Base-by-base conservation (phyloP, 23 tunicate species). In the Pegea sp. region DNA sequence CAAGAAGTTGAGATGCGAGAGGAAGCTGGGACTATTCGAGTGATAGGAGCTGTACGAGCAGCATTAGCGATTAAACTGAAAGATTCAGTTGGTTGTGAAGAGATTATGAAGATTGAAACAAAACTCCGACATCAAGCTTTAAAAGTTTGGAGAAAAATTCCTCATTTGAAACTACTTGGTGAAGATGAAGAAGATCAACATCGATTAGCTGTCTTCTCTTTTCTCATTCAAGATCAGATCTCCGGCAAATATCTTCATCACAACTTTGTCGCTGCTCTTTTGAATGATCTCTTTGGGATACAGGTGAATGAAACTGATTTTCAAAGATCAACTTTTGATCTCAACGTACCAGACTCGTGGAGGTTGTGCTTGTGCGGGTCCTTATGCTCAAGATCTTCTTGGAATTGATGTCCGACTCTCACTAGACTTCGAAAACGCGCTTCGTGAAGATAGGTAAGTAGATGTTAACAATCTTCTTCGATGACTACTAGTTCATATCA, bases 331-430 rank as follows among this genome's bases (percentile, higher is more conserved):
- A 50, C 19, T 6, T 13, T 26, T 0, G 18, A 29, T 56, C 8
- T 43, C 11, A 44, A 13, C 61, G 22, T 50, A 31, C 6, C 28
- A 79, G 79, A 52, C 93, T 16, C 44, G 99, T 26, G 99, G 99
- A 31, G 99, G 99, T 6, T 91, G 99, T 64, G 99, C 91, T 13
- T 91, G 99, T 65, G 99, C 99, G 22, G 99, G 99, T 6, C 95
- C 91, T 4, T 91, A 91, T 60, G 99, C 93, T 29, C 93, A 78
- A 56, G 86, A 91, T 31, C 44, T 91, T 50, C 59, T 91, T 19
- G 99, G 99, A 27, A 91, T 91, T 46, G 67, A 68, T 44, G 62
- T 63, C 22, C 30, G 31, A 23, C 48, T 62, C 22, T 84, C 74
- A 3, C 18, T 11, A 5, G 24, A 62, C 58, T 84, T 67, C 43